Conservation (phyloP, 2,888 invertebrate species). For the Sussaba pulchella region DNA sequence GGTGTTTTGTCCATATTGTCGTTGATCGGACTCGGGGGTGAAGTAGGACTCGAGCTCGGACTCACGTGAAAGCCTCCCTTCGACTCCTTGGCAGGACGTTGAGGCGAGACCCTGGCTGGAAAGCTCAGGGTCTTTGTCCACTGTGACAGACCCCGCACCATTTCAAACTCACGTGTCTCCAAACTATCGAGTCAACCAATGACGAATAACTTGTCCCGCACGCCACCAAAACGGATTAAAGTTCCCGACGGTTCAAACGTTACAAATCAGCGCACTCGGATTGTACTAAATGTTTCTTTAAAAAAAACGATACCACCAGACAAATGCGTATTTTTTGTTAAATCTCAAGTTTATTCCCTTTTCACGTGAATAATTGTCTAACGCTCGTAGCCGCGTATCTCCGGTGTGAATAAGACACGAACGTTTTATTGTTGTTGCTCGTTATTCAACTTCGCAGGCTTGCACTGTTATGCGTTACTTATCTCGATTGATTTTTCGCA, state of each 20-base stretch:
- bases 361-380: conserved; percentile 28
- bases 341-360: background rate
- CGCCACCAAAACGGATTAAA: conserved; percentile 10
- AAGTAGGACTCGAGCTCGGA: conserved; percentile 85
- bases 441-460: no score
- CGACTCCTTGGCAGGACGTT: conserved; percentile 90
- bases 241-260: background rate
- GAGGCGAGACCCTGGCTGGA: conserved; percentile 93
- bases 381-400: conserved; percentile 60
- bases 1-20: conserved; percentile 81
- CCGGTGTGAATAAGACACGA: no score
- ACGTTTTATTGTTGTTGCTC: no score
- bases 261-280: background rate
- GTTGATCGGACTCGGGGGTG: conserved; percentile 82
- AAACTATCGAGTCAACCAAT: conserved; percentile 22
- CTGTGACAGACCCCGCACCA: conserved; percentile 95
- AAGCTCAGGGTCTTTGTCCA: conserved; percentile 97
- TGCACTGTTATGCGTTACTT: no score
- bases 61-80: conserved; percentile 83
- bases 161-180: conserved; percentile 82
- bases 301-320: background rate
- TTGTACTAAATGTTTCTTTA: background rate
- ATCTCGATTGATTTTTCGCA: no score
- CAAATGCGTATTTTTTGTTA: background rate
- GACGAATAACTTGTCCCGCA: background rate